Conservation (phyloP, 1,140 invertebrate species). For the Hydropsyche tenuis region DNA sequence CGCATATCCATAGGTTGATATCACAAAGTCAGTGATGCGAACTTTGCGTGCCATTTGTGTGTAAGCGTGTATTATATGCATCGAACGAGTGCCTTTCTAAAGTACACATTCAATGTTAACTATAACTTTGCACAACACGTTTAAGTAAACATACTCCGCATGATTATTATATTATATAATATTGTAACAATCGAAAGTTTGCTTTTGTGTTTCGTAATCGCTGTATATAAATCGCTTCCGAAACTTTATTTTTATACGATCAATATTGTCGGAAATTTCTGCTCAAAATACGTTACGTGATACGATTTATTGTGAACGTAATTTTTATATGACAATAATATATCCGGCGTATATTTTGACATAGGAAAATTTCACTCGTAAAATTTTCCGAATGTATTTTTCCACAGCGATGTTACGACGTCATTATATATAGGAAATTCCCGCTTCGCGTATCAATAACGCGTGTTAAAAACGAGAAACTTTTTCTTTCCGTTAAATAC, state of each 20-base stretch:
- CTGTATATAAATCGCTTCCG: constrained; percentile 14
- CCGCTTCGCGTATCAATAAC: not conserved
- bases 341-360: not conserved
- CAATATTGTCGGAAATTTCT: not conserved
- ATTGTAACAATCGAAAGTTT: constrained; percentile 6
- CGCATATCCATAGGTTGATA: too few species aligned
- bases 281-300: not conserved
- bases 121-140: not conserved
- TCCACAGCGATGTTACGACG: too few species aligned
- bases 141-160: not conserved
- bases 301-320: not conserved
- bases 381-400: not conserved
- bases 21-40: not conserved
- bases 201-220: not conserved
- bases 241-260: constrained; percentile 11
- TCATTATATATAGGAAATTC: too few species aligned
- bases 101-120: constrained; percentile 20
- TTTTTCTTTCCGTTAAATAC: too few species aligned
- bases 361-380: constrained; percentile 7
- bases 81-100: not conserved
- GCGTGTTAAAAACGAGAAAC: constrained; percentile 6
- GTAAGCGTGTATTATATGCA: constrained; percentile 1
- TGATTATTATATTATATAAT: not conserved
- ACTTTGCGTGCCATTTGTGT: too few species aligned
- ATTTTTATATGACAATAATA: constrained; percentile 19